Base-by-base conservation (phyloP, 2,113 vertebrate species). In the Sapajus apella region DNA sequence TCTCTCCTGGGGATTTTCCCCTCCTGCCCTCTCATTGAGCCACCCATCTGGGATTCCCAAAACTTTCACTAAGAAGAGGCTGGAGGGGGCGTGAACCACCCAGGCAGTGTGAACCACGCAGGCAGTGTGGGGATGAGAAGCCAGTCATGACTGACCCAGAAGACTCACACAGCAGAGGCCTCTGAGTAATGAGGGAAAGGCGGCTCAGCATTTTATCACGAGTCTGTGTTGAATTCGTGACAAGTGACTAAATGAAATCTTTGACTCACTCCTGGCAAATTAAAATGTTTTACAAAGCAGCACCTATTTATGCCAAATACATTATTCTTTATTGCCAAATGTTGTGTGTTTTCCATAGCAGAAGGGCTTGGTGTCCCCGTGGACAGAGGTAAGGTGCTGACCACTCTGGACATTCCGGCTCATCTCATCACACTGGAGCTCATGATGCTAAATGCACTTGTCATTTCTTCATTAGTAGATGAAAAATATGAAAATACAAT, bases 201-300 rank as follows among this genome's bases (percentile, higher is more conserved):
- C 11, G 8, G 25, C 18, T 18, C 35, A 61, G 37, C 35, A 55
- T 83, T 94, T 76, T 94, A 92, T 84, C 87, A 50, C 35, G 21
- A 55, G 23, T 75, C 56, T 37, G 40, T 68, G 30, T 8, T 85
- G 70, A 75, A 90, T 87, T 77, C 85, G 66, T 66, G 76, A 96
- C 50, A 32, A 93, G 84, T 35, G 55, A 73, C 87, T 75, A 61
- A 81, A 91, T 35, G 35, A 89, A 97, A 56, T 70, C 72, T 89
- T 97, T 96, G 93, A 82, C 84, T 92, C 68, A 86, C 40, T 84
- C 55, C 73, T 91, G 80, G 90, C 37, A 91, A 96, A 88, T 96
- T 66, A 84, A 94, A 68, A n/a, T 61, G 20, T 64, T 87, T 90
- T 61, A 94, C 66, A 92, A 76, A 83, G 68, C 40, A 93, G 35